Evolutionary conservation across 2,888 invertebrate genomes (phyloP).

Genomic region (Ariolimax columbianus): DNA sequence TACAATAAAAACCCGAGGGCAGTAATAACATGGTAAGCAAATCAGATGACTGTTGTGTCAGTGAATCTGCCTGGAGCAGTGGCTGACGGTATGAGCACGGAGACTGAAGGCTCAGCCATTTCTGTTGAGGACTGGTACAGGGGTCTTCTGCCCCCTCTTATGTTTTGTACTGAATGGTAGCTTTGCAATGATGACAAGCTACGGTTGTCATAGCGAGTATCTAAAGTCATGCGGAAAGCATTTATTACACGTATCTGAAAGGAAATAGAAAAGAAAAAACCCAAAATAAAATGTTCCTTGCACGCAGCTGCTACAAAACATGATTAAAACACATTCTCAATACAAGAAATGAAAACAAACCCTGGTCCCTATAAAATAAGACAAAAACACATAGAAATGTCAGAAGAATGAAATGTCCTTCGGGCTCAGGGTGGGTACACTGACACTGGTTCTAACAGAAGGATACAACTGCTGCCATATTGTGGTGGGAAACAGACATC

Average conservation of each 20-base stretch:
- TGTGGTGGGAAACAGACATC: background rate
- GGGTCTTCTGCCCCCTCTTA: slow-evolving; percentile 61
- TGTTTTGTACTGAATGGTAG: slow-evolving; percentile 75
- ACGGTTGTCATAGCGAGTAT: slow-evolving; percentile 89
- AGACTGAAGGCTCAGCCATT: slow-evolving; percentile 26
- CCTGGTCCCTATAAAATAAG: background rate
- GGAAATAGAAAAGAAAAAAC: slow-evolving; percentile 59
- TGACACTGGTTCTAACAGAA: background rate
- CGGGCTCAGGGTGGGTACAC: background rate
- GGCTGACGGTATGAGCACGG: slow-evolving; percentile 28
- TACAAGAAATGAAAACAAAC: background rate
- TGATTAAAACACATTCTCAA: background rate
- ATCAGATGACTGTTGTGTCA: slow-evolving; percentile 48
- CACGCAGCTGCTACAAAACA: background rate
- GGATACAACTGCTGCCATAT: background rate
- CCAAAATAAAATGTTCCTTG: slow-evolving; percentile 36
- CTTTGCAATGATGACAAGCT: slow-evolving; percentile 77
- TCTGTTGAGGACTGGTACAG: slow-evolving; percentile 49
- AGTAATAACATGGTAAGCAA: background rate
- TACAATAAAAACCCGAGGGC: background rate
- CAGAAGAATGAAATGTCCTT: background rate
- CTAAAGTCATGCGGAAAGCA: slow-evolving; percentile 99
- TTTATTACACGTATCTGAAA: slow-evolving; percentile 99
- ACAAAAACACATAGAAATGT: background rate
- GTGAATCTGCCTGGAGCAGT: slow-evolving; percentile 47